Percentiles rank a stretch among this genome's conserved stretches.
Conservation (phyloP, 2,888 invertebrate species). For the Atethmia centrago region DNA sequence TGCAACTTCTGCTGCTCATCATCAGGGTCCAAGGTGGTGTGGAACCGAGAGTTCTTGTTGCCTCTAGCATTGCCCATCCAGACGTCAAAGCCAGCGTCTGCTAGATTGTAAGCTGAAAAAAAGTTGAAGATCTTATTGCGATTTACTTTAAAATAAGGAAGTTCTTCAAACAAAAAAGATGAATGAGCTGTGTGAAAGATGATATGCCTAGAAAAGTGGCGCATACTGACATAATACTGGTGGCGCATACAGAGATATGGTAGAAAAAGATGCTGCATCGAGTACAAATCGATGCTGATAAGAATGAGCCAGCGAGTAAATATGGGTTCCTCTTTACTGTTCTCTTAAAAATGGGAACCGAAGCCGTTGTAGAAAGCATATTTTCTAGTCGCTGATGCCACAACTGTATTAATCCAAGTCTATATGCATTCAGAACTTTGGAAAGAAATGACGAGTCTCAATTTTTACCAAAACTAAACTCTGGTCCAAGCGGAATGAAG, state of each 20-base stretch:
- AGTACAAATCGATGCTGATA: background rate
- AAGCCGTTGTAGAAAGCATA: background rate
- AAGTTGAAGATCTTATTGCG: background rate
- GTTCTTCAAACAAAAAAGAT: background rate
- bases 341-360: background rate
- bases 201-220: too few species aligned
- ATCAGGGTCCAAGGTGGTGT: slow-evolving; percentile 82
- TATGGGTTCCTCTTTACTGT: background rate
- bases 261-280: background rate
- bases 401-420: too few species aligned
- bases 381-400: background rate
- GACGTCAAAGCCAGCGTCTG: slow-evolving; percentile 93
- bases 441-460: background rate
- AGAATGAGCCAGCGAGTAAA: background rate
- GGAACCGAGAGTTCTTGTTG: slow-evolving; percentile 92
- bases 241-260: too few species aligned
- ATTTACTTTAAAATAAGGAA: too few species aligned
- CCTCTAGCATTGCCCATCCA: slow-evolving; percentile 97
- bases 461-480: slow-evolving; percentile 73
- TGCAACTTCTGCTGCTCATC: slow-evolving; percentile 60
- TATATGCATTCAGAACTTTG: background rate
- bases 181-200: background rate
- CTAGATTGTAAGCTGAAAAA: slow-evolving; percentile 91
- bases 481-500: slow-evolving; percentile 70
- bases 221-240: background rate